phyloP scores from a whole-genome alignment of 2,797 vertebrate genomes.

The Dermochelys coriacea region DNA sequence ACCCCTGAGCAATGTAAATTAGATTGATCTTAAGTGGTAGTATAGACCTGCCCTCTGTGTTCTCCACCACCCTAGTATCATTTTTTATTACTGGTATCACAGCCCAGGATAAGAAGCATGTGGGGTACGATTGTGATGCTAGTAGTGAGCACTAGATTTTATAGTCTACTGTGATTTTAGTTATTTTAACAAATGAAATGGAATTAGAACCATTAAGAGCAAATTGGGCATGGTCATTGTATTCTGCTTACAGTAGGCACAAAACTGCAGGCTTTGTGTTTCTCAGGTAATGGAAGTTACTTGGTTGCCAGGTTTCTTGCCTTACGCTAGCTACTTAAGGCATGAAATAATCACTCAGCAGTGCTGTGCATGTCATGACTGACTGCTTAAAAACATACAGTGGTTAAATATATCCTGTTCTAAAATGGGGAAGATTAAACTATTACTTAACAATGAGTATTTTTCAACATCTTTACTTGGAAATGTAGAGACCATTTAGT shows the following conservation, averaged over 20 bases:
- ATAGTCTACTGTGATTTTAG: neutral
- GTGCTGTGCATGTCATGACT: slow-evolving; percentile 11
- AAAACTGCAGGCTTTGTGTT: neutral
- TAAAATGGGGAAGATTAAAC: slow-evolving; percentile 46
- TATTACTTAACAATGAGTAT: slow-evolving; percentile 41
- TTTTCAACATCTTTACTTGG: slow-evolving; percentile 31
- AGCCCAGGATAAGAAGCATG: neutral
- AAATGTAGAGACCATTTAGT: slow-evolving; percentile 32
- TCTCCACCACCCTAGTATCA: neutral
- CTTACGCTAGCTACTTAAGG: neutral
- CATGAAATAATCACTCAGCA: slow-evolving; percentile 10
- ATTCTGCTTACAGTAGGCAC: neutral
- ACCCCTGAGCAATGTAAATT: too few relatives aligned
- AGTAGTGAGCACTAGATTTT: neutral
- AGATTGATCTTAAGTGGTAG: too few relatives aligned
- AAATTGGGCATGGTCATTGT: neutral
- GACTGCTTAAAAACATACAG: slow-evolving; percentile 47
- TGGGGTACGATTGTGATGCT: neutral
- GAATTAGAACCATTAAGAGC: neutral
- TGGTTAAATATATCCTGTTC: slow-evolving; percentile 66
- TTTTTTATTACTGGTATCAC: neutral
- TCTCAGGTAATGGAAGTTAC: neutral
- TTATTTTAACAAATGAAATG: slow-evolving; percentile 8
- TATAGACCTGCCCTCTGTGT: neutral
- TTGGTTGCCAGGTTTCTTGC: neutral